Evolutionary conservation across 2,888 invertebrate genomes (phyloP), one percentile per base, ranked within the genome.

Genomic region (Antitype chi): DNA sequence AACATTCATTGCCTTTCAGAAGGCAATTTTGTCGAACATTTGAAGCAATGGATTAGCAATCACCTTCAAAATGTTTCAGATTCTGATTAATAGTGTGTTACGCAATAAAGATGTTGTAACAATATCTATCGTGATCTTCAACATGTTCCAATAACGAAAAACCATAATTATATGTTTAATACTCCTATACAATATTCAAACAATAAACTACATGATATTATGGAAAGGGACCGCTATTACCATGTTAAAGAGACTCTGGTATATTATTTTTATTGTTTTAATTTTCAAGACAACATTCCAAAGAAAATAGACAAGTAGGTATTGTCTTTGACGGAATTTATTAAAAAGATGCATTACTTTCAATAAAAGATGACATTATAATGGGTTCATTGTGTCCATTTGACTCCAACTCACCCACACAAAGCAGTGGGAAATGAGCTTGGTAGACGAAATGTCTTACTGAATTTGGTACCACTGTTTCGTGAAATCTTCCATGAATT

Each of bases 371-470:
- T 60, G 59, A 60, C 63, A 74, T 20, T 53, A 23, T 17, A 67
- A 68, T 78, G 63, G 71, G 59, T 78, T 82, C 55, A 57, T 53
- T 62, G 47, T 25, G 23, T 59, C 62, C 15, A 8, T 59, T 75
- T 70, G 64, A 83, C 69, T 62, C 53, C 2, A 69, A 67, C 25
- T 52, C 60, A 70, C 75, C 67, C 68, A 79, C 74, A 60, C 63
- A 69, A 47, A n/a, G 6, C n/a, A 53, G 20, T 52, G 25, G 17
- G 13, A 17, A 20, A 4, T 20, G 25, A 52, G 59, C 23, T 25
- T 43, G 55, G 70, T 49, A 9, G 69, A 23, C 49, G 38, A 5
- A 17, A 20, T 32, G 23, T 32, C 59, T 76, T 25, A 52, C 11
- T 23, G 11, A 76, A 76, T 43, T 11, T 57, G 17, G 20, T 25